phyloP scores from a whole-genome alignment of 2,888 invertebrate genomes.

The Drosophila subsilvestris region DNA sequence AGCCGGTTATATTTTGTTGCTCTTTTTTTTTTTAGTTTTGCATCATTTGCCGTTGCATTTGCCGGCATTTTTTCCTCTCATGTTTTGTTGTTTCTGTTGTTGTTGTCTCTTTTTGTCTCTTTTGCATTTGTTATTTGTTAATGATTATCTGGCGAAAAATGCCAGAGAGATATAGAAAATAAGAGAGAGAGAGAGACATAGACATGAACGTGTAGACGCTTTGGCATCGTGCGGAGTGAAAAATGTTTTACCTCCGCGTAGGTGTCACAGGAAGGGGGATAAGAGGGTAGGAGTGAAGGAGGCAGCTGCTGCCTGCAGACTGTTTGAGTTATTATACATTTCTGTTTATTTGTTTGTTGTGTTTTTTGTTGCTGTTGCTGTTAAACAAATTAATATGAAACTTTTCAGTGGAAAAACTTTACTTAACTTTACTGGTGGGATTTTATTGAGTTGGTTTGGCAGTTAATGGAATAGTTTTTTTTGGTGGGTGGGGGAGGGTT shows the following conservation, averaged over 20 bases:
- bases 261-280: conserved; percentile 40
- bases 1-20: conserved; percentile 57
- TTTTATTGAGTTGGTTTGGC: conserved; percentile 1
- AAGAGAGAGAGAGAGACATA: conserved; percentile 11
- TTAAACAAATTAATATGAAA: conserved; percentile 49
- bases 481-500: background rate
- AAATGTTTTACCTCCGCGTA: conserved; percentile 49
- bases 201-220: conserved; percentile 52
- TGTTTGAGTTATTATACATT: conserved; percentile 47
- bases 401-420: conserved; percentile 38
- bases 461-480: conserved; percentile 2
- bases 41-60: conserved; percentile 38
- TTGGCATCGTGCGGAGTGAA: conserved; percentile 55
- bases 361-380: conserved; percentile 21
- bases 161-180: conserved; percentile 12
- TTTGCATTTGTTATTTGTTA: conserved; percentile 41
- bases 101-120: conserved; percentile 27
- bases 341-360: conserved; percentile 17
- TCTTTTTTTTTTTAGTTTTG: conserved; percentile 50
- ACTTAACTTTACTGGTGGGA: background rate
- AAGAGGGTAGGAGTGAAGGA: no score
- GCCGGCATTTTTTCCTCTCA: conserved; percentile 67
- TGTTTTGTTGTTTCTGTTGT: conserved; percentile 46
- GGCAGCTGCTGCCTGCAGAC: conserved; percentile 32
- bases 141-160: conserved; percentile 48